Evolutionary conservation across 53 echinoderm and acorn worm species (phyloP).

Genomic region (Holothuria leucospilota): DNA sequence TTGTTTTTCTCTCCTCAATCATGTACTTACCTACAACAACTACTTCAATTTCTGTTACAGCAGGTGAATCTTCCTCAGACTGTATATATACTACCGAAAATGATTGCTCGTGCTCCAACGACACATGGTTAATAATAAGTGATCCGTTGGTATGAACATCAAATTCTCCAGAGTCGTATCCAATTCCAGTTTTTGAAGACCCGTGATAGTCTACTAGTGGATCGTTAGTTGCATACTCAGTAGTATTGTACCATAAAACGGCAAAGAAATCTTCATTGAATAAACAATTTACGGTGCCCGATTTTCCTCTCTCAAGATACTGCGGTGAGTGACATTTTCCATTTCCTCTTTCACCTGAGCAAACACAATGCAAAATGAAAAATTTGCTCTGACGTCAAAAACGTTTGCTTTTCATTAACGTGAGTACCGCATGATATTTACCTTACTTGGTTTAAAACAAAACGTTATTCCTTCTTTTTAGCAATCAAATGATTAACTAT

Average conservation of each 20-base stretch:
- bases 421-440: too few species aligned
- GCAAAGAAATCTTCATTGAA: slow-evolving; percentile 10
- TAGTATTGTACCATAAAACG: not conserved
- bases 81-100: not conserved
- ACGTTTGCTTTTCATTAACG: too few species aligned
- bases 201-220: not conserved
- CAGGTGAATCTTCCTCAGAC: not conserved
- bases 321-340: not conserved
- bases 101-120: not conserved
- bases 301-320: not conserved
- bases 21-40: not conserved
- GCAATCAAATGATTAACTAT: too few species aligned
- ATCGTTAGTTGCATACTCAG: not conserved
- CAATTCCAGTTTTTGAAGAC: not conserved
- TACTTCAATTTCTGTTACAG: not conserved
- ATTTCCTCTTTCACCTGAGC: too few species aligned
- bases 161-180: not conserved
- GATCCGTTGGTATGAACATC: slow-evolving; percentile 1
- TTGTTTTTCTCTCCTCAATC: too few species aligned
- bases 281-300: not conserved
- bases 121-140: not conserved
- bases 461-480: too few species aligned
- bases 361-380: too few species aligned
- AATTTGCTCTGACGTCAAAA: too few species aligned
- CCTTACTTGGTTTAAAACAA: too few species aligned